Percentiles rank a stretch among this genome's conserved stretches.
These are phyloP conservation scores for Mus spicilegus DNA, from an alignment of 2,113 vertebrate species.

Conservation along the genomic window DNA sequence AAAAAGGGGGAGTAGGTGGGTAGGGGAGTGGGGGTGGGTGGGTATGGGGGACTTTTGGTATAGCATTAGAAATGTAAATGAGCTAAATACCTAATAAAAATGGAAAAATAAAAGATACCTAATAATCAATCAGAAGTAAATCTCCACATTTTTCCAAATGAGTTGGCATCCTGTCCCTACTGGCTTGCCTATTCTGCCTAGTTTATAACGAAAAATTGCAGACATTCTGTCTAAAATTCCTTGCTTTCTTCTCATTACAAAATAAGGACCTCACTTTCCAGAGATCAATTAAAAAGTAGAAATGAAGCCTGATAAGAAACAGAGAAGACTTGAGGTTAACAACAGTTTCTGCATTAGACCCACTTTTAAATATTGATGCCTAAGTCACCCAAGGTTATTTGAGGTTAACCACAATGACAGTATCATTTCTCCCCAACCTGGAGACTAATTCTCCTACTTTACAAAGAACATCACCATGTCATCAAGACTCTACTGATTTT, in stretches of 20 bases:
- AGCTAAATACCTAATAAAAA: too few relatives aligned
- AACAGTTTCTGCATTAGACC: constrained; percentile 18
- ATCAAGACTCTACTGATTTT: not conserved
- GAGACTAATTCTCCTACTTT: constrained; percentile 68
- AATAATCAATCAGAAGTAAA: constrained; percentile 53
- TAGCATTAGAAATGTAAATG: too few relatives aligned
- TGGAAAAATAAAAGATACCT: too few relatives aligned
- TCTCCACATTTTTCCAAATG: constrained; percentile 25
- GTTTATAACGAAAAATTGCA: constrained; percentile 64
- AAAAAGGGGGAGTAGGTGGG: too few relatives aligned
- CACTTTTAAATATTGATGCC: constrained; percentile 80
- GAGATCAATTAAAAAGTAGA: constrained; percentile 71
- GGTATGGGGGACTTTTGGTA: too few relatives aligned
- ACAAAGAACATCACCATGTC: constrained; percentile 2
- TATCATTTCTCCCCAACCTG: not conserved
- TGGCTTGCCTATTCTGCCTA: constrained; percentile 1
- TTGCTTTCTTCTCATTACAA: constrained; percentile 34
- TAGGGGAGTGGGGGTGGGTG: too few relatives aligned
- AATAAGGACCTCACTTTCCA: constrained; percentile 51
- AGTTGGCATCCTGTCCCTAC: not conserved
- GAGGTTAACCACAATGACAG: constrained; percentile 74
- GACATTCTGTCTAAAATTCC: not conserved
- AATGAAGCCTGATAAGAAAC: constrained; percentile 61
- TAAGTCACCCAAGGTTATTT: constrained; percentile 77
- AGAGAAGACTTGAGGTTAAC: constrained; percentile 61